phyloP scores from a whole-genome alignment of 2,113 vertebrate genomes.

The Hyla sarda region DNA sequence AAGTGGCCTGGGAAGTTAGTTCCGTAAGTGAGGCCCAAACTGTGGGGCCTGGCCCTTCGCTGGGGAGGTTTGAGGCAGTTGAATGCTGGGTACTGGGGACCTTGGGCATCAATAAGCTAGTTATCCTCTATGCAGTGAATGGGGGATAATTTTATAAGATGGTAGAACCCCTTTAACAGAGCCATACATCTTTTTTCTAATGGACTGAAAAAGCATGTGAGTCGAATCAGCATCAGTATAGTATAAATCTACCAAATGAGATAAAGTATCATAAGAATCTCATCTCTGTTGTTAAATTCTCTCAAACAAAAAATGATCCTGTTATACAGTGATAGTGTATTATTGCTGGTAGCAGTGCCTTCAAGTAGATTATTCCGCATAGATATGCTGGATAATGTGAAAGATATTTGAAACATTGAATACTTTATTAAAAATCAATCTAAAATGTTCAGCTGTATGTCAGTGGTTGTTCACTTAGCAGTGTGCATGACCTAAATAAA shows the following conservation, averaged over 20 bases:
- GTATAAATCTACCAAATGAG: not conserved
- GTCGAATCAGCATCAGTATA: not conserved
- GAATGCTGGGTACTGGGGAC: too few relatives aligned
- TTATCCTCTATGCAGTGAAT: too few relatives aligned
- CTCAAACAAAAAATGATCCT: not conserved
- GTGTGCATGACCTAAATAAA: not conserved
- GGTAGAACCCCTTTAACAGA: too few relatives aligned
- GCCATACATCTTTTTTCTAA: too few relatives aligned
- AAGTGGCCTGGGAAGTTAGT: too few relatives aligned
- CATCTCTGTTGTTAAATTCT: not conserved
- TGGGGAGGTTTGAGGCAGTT: too few relatives aligned
- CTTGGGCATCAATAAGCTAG: too few relatives aligned
- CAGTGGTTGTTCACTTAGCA: not conserved
- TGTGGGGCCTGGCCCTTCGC: too few relatives aligned
- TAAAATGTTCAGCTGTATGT: not conserved
- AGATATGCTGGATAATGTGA: not conserved
- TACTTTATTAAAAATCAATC: not conserved
- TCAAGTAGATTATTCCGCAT: not conserved
- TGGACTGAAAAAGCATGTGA: not conserved
- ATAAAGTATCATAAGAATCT: not conserved
- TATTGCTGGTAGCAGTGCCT: not conserved
- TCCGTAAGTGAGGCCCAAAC: too few relatives aligned
- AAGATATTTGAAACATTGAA: not conserved
- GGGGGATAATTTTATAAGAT: too few relatives aligned
- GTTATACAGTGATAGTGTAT: not conserved